phyloP scores from a whole-genome alignment of 92 coral and sea anemone species.

The Zoanthus solanderi region DNA sequence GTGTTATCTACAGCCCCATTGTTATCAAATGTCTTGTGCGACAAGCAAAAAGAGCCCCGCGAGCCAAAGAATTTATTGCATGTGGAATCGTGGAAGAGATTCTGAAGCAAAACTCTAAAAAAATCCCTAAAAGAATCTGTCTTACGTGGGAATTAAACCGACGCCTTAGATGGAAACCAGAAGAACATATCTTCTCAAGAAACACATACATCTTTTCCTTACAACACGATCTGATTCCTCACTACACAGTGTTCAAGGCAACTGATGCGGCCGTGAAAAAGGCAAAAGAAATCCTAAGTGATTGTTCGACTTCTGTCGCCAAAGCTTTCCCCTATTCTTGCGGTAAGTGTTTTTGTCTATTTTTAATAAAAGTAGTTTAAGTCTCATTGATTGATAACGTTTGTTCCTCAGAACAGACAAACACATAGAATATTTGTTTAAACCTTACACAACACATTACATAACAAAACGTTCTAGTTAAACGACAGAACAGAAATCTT shows the following conservation, averaged over 20 bases:
- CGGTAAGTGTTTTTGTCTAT: slow-evolving; percentile 4
- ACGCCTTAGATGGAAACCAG: slow-evolving; percentile 43
- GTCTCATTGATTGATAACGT: no score
- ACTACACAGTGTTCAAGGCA: slow-evolving; percentile 16
- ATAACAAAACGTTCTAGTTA: no score
- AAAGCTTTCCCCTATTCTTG: slow-evolving; percentile 21
- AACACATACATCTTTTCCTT: slow-evolving; percentile 20
- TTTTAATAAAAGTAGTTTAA: background rate
- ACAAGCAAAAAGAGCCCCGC: slow-evolving; percentile 14
- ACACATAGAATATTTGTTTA: background rate
- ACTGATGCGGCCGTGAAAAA: slow-evolving; percentile 11
- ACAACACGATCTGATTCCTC: slow-evolving; percentile 25
- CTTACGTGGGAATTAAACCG: slow-evolving; percentile 26
- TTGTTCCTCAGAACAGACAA: no score
- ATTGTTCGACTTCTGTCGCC: slow-evolving; percentile 20
- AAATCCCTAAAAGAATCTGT: slow-evolving; percentile 29
- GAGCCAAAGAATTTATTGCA: slow-evolving; percentile 37
- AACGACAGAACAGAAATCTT: no score
- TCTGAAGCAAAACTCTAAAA: background rate
- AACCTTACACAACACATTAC: no score
- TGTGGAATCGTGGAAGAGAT: slow-evolving; percentile 37
- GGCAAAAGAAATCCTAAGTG: slow-evolving; percentile 20
- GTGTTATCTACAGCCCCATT: slow-evolving; percentile 23
- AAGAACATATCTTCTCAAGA: background rate
- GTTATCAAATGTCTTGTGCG: slow-evolving; percentile 32